Evolutionary conservation across 2,888 invertebrate species (phyloP), one percentile per base, ranked within the genome.

Genomic region (Cephus spinipes): DNA sequence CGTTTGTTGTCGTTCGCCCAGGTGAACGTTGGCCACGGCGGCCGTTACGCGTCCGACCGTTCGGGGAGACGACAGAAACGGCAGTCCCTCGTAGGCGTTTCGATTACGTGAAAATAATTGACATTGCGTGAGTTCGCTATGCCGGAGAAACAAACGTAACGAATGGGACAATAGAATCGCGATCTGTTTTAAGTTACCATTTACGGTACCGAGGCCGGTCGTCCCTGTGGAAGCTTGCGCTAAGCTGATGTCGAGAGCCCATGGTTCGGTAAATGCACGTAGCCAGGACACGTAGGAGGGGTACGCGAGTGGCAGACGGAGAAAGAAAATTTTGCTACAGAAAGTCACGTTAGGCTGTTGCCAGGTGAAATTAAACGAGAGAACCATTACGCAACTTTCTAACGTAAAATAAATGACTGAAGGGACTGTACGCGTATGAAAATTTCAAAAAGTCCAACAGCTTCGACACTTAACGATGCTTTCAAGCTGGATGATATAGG

Each of bases 71-170:
- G 75, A 79, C 73, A 55, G 35, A 69, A 55, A 73, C 68, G 40
- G 75, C 74, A 55, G 31, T 35, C 34, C 71, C 69, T 77, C 81
- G 85, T 83, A 84, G 85, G 82, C 81, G 80, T 79, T 78, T 71
- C 69, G 31, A 11, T 74, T n/a, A 74, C 68, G 30, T 79, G 69
- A 73, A 81, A 83, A 84, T 78, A 83, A 84, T 83, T 81, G 84
- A 75, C 85, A 35, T 1, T 68, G 33, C 4, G 4, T n/a, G 76
- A 40, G 33, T 32, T n/a, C 68, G n/a, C n/a, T 35, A 9, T 33
- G 4, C 0, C 9, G 74, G 33, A 23, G 32, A 71, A 6, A 15
- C 33, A 68, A 35, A 33, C 11, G 68, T 12, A 71, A 74, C 2
- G 80, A 83, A 82, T 30, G 31, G 71, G 71, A 71, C 71, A 71